Conservation (phyloP, 2,797 vertebrate species). For the Vipera ursinii region DNA sequence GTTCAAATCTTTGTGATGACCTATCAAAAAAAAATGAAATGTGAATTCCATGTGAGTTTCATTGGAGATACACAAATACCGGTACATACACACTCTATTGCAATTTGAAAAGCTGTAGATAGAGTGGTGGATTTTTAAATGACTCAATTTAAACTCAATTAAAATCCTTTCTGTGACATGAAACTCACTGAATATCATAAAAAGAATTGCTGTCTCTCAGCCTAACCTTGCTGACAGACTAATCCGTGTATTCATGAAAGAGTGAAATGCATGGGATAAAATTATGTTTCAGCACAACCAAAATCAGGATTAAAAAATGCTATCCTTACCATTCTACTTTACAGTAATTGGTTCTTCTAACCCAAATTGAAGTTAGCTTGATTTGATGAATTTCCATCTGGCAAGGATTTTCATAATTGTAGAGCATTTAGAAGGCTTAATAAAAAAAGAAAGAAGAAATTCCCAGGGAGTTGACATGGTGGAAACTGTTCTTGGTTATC, state of each 20-base stretch:
- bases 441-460: background rate
- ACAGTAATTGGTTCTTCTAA: background rate
- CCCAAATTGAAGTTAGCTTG: background rate
- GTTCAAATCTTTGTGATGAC: background rate
- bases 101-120: background rate
- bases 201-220: background rate
- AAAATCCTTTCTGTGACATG: background rate
- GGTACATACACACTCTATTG: background rate
- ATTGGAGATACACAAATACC: background rate
- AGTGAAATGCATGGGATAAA: background rate
- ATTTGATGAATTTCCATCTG: background rate
- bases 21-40: background rate
- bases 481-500: background rate
- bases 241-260: background rate
- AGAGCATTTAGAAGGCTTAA: background rate
- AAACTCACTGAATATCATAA: background rate
- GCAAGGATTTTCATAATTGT: background rate
- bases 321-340: background rate
- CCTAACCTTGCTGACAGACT: background rate
- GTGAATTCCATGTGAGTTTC: conserved; percentile 10
- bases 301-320: background rate
- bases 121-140: background rate
- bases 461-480: background rate
- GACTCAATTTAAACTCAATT: background rate
- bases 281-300: background rate